Percentiles rank a stretch among this genome's conserved stretches.
Evolutionary conservation across 1,140 invertebrate genomes (phyloP).

Genomic region (Drosophila nigrodunni): DNA sequence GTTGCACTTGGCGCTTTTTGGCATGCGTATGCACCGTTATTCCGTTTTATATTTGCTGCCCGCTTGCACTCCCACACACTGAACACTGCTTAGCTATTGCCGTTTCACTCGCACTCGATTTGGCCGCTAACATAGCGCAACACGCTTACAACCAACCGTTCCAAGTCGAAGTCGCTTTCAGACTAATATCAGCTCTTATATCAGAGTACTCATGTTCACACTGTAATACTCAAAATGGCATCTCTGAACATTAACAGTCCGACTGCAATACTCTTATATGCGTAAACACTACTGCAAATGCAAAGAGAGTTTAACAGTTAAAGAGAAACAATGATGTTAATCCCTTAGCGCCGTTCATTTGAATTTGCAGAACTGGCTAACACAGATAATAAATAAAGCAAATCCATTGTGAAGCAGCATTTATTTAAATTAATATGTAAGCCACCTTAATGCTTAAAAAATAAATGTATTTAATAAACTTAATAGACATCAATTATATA

Average conservation of each 20-base stretch:
- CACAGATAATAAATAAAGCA: neutral
- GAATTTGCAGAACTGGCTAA: neutral
- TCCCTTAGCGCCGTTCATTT: neutral
- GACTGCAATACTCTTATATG: constrained; percentile 9
- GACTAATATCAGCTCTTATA: constrained; percentile 48
- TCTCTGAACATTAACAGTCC: neutral
- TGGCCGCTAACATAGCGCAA: constrained; percentile 31
- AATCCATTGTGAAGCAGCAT: neutral
- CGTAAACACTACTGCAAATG: neutral
- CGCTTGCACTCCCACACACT: constrained; percentile 40
- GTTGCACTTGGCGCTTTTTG: constrained; percentile 34
- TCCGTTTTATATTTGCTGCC: constrained; percentile 37
- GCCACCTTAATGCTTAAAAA: too few species aligned
- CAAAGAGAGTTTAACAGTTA: constrained; percentile 3
- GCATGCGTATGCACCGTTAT: constrained; percentile 56
- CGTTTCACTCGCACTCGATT: constrained; percentile 45
- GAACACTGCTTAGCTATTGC: constrained; percentile 37
- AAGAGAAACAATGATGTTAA: constrained; percentile 8
- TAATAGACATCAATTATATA: too few species aligned
- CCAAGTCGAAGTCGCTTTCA: constrained; percentile 47
- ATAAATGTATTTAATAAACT: too few species aligned
- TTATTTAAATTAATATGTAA: neutral
- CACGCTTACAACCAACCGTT: constrained; percentile 34
- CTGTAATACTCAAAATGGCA: constrained; percentile 39
- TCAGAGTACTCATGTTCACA: neutral